Conservation (phyloP, 2,113 vertebrate genomes). For the Oryzias javanicus region DNA sequence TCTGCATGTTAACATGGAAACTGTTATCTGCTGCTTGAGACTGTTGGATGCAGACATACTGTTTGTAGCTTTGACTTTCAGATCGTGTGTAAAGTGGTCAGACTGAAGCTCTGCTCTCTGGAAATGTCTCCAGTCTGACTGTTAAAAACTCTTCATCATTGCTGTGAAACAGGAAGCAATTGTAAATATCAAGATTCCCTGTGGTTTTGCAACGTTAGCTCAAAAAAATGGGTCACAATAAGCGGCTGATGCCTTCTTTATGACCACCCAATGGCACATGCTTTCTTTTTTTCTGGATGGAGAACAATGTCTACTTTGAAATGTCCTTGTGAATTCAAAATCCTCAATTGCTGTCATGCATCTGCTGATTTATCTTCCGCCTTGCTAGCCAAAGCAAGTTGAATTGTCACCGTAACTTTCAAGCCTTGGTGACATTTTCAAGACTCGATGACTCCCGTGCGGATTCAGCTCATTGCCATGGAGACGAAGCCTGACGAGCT, state of each 20-base stretch:
- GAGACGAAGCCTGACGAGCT: conserved; percentile 38
- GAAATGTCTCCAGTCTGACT: conserved; percentile 36
- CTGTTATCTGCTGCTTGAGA: conserved; percentile 28
- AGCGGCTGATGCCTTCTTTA: conserved; percentile 19
- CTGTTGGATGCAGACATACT: conserved; percentile 22
- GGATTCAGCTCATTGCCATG: conserved; percentile 38
- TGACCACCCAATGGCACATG: conserved; percentile 21
- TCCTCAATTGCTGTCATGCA: conserved; percentile 1
- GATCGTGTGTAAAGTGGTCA: conserved; percentile 35
- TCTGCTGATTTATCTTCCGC: conserved; percentile 21
- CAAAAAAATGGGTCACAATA: conserved; percentile 38
- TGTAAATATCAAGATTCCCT: conserved; percentile 17
- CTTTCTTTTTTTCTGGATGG: conserved; percentile 52
- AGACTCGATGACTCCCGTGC: conserved; percentile 49
- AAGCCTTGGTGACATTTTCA: conserved; percentile 56
- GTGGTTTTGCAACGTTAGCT: conserved; percentile 22
- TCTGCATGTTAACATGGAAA: conserved; percentile 47
- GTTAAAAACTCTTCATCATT: conserved; percentile 21
- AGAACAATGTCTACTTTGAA: conserved; percentile 38
- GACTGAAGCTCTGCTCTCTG: conserved; percentile 30
- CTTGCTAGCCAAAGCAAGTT: conserved; percentile 35
- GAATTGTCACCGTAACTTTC: conserved; percentile 29
- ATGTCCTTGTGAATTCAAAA: conserved; percentile 41
- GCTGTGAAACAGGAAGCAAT: background rate
- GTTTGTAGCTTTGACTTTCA: conserved; percentile 33